These are phyloP conservation scores for Chiloscyllium punctatum DNA, from an alignment of 2,797 vertebrate species.

Conservation along the genomic window DNA sequence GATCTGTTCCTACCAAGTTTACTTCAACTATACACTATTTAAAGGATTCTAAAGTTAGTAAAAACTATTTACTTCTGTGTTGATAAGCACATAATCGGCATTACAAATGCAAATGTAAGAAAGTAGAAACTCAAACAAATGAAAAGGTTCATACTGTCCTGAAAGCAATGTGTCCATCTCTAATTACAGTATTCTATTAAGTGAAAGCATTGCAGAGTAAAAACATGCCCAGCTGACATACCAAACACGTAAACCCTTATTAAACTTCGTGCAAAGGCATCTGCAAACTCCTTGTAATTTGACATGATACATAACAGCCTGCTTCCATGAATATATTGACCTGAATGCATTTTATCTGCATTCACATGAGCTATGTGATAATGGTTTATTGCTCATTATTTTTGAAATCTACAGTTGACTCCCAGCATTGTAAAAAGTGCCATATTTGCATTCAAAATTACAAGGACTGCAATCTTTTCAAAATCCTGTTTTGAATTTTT, in stretches of 20 bases:
- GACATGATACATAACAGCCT: no score
- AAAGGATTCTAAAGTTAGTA: background rate
- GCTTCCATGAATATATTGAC: background rate
- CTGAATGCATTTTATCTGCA: background rate
- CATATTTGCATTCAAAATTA: background rate
- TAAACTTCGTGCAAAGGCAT: background rate
- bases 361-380: background rate
- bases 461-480: background rate
- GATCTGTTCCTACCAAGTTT: background rate
- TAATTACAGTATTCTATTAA: background rate
- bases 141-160: background rate
- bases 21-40: background rate
- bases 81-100: background rate
- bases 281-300: slow-evolving; percentile 17
- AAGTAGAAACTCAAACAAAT: background rate
- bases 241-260: background rate
- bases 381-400: background rate
- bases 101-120: background rate
- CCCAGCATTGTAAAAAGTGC: background rate
- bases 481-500: background rate
- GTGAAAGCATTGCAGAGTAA: background rate
- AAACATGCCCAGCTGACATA: background rate
- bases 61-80: background rate
- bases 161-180: background rate
- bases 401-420: background rate